Evolutionary conservation across 1,140 invertebrate genomes (phyloP), one percentile per base, ranked within the genome.

Genomic region (Anastrepha obliqua): DNA sequence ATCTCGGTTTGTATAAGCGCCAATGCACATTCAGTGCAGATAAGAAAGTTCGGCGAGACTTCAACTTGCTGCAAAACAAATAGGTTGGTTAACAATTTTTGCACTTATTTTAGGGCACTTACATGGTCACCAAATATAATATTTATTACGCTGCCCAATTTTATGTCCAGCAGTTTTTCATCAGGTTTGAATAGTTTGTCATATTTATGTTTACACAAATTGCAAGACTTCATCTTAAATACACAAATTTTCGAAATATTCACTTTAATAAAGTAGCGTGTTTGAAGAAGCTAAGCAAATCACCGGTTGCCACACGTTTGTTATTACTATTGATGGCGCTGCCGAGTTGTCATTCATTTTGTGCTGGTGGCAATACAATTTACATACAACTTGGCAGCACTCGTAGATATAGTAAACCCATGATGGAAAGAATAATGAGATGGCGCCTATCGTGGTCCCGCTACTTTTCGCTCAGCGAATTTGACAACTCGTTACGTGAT

Each of bases 11-110:
- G 44, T 81, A 81, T 13, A 20, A 81, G 17, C 47, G 44, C 5
- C 9, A 17, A 6, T 0, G 74, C 13, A 11, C 74, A 81, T 8
- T 51, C 47, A 2, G 44, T 2, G 42, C 74, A 81, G 47, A 81
- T 81, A 6, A 29, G 47, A 55, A 81, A 81, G 51, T 81, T 81
- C 55, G 44, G 74, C 15, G 74, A 47, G 20, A 81, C 51, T 17
- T 81, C 47, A 42, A 81, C 13, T 17, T 42, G 8, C 47, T 74
- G 47, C 4, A 81, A 81, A 20, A 51, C 20, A 29, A 55, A 47
- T 17, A 55, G 70, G 44, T 15, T 55, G 20, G 20, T 20, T 81
- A 20, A 8, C 5, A 47, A 47, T 74, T 67, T 67, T 39, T 39
- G 9, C n/a, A 44, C 15, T 47, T 39, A 47, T 39, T 42, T 6